Evolutionary conservation across 2,888 invertebrate species (phyloP).

Genomic region (Mactromeris polynyma): DNA sequence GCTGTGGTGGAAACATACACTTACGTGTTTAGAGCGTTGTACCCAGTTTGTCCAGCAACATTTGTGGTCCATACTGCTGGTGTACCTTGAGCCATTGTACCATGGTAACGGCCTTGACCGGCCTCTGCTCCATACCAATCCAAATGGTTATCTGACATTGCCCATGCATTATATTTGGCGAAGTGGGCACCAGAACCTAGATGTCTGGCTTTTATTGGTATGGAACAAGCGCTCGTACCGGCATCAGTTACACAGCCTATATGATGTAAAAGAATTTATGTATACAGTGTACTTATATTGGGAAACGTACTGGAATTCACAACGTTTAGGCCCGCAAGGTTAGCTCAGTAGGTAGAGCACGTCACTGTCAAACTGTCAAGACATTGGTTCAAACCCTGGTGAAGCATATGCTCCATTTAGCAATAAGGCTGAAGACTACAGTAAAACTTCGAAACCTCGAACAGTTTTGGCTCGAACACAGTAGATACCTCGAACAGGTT

Average conservation of each 20-base stretch:
- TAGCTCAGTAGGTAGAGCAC: too few relatives aligned
- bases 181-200: slow-evolving; percentile 74
- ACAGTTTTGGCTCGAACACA: too few relatives aligned
- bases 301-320: too few relatives aligned
- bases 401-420: too few relatives aligned
- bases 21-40: slow-evolving; percentile 77
- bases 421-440: too few relatives aligned
- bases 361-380: too few relatives aligned
- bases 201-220: slow-evolving; percentile 76
- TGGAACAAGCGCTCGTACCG: slow-evolving; percentile 76
- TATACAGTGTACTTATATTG: too few relatives aligned
- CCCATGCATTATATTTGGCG: slow-evolving; percentile 81
- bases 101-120: slow-evolving; percentile 79
- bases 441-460: too few relatives aligned
- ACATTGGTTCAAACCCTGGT: too few relatives aligned
- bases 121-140: slow-evolving; percentile 84
- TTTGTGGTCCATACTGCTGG: slow-evolving; percentile 85
- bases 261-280: too few relatives aligned
- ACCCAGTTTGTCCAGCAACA: slow-evolving; percentile 73
- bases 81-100: slow-evolving; percentile 77
- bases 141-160: slow-evolving; percentile 77
- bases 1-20: slow-evolving; percentile 26
- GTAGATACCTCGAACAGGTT: too few relatives aligned
- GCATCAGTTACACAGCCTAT: not conserved
- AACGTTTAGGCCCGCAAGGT: too few relatives aligned